phyloP scores from a whole-genome alignment of 2,888 invertebrate species.

The Acleris laterana region DNA sequence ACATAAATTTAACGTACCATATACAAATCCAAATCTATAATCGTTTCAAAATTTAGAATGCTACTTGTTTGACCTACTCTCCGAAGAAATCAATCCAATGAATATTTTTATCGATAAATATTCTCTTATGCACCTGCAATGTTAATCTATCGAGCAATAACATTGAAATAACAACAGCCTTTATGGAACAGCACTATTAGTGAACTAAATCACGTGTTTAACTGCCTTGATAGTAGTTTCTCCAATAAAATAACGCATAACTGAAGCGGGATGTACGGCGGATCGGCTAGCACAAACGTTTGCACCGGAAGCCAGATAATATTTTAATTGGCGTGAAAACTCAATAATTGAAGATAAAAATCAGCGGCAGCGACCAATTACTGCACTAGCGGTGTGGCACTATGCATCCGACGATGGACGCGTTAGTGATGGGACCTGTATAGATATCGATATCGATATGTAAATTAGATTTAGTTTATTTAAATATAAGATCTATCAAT shows the following conservation, averaged over 20 bases:
- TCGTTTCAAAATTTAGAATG: too few species aligned
- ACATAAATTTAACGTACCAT: too few species aligned
- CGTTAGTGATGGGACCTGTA: constrained; percentile 17
- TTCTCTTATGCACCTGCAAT: too few species aligned
- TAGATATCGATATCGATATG: constrained; percentile 41
- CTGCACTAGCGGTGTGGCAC: constrained; percentile 38
- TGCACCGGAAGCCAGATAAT: constrained; percentile 39
- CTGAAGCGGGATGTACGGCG: background rate
- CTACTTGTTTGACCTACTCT: too few species aligned
- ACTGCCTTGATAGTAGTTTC: constrained; percentile 2
- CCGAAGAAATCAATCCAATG: too few species aligned
- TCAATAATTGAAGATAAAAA: constrained; percentile 44
- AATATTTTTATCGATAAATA: too few species aligned
- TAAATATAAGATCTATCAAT: too few species aligned
- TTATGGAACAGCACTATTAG: background rate
- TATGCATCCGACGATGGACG: constrained; percentile 38
- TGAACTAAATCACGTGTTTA: constrained; percentile 2
- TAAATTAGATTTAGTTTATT: background rate
- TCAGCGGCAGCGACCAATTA: constrained; percentile 41
- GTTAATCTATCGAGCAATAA: background rate
- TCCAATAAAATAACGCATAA: constrained; percentile 5
- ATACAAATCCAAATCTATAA: too few species aligned
- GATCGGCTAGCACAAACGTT: constrained; percentile 35
- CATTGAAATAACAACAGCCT: background rate
- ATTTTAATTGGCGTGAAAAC: constrained; percentile 43